Evolutionary conservation across 2,113 vertebrate species (phyloP), one percentile per base, ranked within the genome.

Genomic region (Benthochromis sp.): DNA sequence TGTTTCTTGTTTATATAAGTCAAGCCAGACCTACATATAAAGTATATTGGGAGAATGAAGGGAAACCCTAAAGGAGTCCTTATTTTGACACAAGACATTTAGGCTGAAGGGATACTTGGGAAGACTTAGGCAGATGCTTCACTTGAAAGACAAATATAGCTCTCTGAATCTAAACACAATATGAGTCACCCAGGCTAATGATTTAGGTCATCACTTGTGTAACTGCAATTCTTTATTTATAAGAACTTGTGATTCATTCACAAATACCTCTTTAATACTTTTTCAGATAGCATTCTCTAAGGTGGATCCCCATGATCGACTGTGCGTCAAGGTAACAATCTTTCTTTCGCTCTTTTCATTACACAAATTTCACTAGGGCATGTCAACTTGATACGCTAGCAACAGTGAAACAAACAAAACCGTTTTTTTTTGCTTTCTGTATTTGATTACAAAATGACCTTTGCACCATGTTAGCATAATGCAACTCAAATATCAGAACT

Each of bases 241-340:
- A 8, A 16, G 17, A n/a, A 8, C 4, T 76, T 6, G 14, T 53
- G 45, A 34, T 50, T 81, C 6, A 13, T 29, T 89, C 6, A 17
- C 17, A 9, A n/a, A n/a, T 52, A 8, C 69, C 63, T 79, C 9
- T n/a, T 83, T 17, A 71, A 13, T 91, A 10, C 7, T 73, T 94
- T 38, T 93, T 73, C 93, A 98, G 97, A 93, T 98, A 17, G 94
- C 89, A 63, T 98, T 97, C 91, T 92, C 93, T 36, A 90, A 90
- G 66, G 97, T 98, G 85, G 97, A 98, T 84, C 96, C 97, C 69
- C 97, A 98, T 69, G 97, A 97, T 27, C 90, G 93, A 6, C 96
- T 98, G 59, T 98, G 98, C 84, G 95, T 98, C 93, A 98, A 98
- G 97, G 97, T 98, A 97, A 95, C 17, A n/a, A 61, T 87, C 5